These are phyloP conservation scores for Antechinus stuartii DNA, from an alignment of 2,113 vertebrate genomes.

Conservation along the genomic window DNA sequence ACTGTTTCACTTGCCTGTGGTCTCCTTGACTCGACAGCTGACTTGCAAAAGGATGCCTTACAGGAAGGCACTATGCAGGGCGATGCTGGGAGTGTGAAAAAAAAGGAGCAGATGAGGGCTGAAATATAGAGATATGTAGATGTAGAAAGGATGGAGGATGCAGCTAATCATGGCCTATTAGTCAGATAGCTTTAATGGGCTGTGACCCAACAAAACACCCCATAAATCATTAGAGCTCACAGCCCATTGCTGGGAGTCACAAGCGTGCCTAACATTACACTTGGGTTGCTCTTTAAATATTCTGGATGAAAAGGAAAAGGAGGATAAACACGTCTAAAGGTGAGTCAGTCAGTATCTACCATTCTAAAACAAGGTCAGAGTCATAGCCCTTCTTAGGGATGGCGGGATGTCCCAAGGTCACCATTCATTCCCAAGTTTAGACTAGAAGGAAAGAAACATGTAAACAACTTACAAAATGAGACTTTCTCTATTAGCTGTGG, in stretches of 20 bases:
- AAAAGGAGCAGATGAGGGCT: not conserved
- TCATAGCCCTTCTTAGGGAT: not conserved
- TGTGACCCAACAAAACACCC: not conserved
- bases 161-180: not conserved
- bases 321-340: not conserved
- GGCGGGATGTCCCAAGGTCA: not conserved
- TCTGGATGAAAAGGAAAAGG: not conserved
- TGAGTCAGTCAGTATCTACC: not conserved
- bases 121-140: no score
- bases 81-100: not conserved
- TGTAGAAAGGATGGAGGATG: not conserved
- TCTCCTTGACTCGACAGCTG: not conserved
- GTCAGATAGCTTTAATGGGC: not conserved
- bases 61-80: not conserved
- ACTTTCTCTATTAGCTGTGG: not conserved
- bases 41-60: not conserved
- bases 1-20: not conserved
- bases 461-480: not conserved
- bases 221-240: not conserved
- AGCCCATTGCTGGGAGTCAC: not conserved
- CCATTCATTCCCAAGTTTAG: not conserved
- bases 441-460: not conserved
- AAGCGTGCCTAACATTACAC: not conserved
- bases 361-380: not conserved
- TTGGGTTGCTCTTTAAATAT: not conserved